These are phyloP conservation scores for Physocephala rufipes DNA, from an alignment of 2,888 invertebrate species.

Conservation along the genomic window DNA sequence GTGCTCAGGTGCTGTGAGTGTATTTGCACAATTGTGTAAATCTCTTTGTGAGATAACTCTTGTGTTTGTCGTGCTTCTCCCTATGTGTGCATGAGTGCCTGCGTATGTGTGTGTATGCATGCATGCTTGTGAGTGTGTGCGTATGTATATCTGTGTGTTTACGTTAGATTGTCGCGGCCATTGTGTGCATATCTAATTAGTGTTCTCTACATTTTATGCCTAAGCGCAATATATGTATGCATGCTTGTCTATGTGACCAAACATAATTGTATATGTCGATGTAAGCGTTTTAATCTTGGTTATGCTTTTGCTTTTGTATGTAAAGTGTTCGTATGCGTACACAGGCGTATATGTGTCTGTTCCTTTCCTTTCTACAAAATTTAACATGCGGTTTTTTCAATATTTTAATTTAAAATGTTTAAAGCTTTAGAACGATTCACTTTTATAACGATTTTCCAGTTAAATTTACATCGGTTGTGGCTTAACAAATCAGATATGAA, in stretches of 20 bases:
- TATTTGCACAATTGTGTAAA: no score
- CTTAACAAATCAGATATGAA: conserved; percentile 1
- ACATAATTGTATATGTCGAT: no score
- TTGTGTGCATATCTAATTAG: conserved; percentile 36
- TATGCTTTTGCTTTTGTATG: conserved; percentile 5
- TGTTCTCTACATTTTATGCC: conserved; percentile 17
- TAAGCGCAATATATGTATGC: neutral
- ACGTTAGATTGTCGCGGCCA: conserved; percentile 2
- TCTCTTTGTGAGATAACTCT: no score
- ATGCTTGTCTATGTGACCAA: neutral
- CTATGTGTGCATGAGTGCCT: neutral
- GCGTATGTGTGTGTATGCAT: conserved; percentile 17
- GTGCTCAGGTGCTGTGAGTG: no score
- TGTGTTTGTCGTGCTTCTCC: neutral
- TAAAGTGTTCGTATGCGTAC: neutral
- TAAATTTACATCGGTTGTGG: conserved; percentile 32
- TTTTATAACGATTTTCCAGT: conserved; percentile 24
- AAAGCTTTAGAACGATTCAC: conserved; percentile 24
- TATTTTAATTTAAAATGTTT: conserved; percentile 29
- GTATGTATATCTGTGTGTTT: no score
- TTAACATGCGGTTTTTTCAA: conserved; percentile 34
- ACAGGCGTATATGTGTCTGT: neutral
- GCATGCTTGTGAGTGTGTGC: neutral
- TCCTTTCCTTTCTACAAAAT: conserved; percentile 15
- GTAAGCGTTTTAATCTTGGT: no score